phyloP scores from a whole-genome alignment of 2,888 invertebrate species.

The Drosophila borborema region DNA sequence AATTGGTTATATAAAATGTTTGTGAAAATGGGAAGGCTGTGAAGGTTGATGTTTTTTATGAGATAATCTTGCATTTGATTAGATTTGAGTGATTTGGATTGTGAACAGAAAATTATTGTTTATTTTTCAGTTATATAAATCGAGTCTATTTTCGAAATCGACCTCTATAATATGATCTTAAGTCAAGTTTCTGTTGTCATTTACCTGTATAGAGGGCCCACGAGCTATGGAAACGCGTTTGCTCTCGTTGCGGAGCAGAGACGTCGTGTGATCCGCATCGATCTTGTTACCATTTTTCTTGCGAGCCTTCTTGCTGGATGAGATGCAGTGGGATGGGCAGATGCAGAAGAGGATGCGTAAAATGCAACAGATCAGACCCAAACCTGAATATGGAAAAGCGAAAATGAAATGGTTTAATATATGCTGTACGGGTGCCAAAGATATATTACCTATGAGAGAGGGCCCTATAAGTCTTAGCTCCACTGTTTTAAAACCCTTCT shows the following conservation, averaged over 20 bases:
- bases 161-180: too few species aligned
- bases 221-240: constrained; percentile 85
- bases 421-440: neutral
- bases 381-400: constrained; percentile 83
- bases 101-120: too few species aligned
- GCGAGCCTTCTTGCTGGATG: constrained; percentile 88
- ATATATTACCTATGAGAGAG: constrained; percentile 88
- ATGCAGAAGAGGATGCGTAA: constrained; percentile 93
- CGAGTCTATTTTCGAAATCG: too few species aligned
- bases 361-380: constrained; percentile 93
- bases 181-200: too few species aligned
- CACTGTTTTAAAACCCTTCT: constrained; percentile 94
- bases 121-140: too few species aligned
- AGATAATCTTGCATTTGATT: too few species aligned
- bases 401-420: neutral
- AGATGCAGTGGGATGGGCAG: constrained; percentile 91
- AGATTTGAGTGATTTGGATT: too few species aligned
- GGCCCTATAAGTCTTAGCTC: constrained; percentile 95
- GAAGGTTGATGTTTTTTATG: too few species aligned
- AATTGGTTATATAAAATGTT: too few species aligned
- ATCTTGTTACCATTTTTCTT: constrained; percentile 86
- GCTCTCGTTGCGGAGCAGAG: constrained; percentile 84
- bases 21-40: too few species aligned
- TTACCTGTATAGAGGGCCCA: constrained; percentile 82
- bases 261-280: constrained; percentile 85